phyloP scores from a whole-genome alignment of 2,888 invertebrate species.

The Napeogenes inachia region DNA sequence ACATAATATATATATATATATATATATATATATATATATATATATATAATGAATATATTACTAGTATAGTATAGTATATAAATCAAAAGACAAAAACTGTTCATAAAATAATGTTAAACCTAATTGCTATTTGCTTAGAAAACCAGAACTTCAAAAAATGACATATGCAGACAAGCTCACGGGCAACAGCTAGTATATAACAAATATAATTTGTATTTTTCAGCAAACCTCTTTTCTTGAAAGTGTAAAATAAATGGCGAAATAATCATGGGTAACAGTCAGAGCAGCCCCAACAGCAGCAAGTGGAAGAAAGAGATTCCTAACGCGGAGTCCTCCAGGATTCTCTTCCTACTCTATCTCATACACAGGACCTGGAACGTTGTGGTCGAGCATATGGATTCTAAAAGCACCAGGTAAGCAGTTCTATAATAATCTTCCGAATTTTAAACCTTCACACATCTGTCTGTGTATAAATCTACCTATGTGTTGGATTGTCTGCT shows the following conservation, averaged over 20 bases:
- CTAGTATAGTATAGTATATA: too few relatives aligned
- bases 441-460: too few relatives aligned
- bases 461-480: too few relatives aligned
- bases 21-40: too few relatives aligned
- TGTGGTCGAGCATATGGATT: slow-evolving; percentile 79
- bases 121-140: too few relatives aligned
- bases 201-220: slow-evolving; percentile 27
- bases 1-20: too few relatives aligned
- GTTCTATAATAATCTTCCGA: not conserved
- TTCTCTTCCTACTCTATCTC: slow-evolving; percentile 81
- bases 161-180: too few relatives aligned
- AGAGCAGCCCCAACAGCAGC: slow-evolving; percentile 53
- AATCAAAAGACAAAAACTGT: too few relatives aligned
- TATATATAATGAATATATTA: too few relatives aligned
- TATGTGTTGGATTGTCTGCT: too few relatives aligned
- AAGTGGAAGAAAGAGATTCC: slow-evolving; percentile 54
- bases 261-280: slow-evolving; percentile 56
- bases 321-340: slow-evolving; percentile 76
- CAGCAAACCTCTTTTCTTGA: slow-evolving; percentile 33
- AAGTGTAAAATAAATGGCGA: slow-evolving; percentile 37
- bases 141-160: too few relatives aligned
- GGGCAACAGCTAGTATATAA: not conserved
- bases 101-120: too few relatives aligned
- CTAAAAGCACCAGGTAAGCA: slow-evolving; percentile 70
- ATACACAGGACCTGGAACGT: slow-evolving; percentile 84